Base-by-base conservation (phyloP, 2,797 vertebrate genomes). In the Allobates femoralis region DNA sequence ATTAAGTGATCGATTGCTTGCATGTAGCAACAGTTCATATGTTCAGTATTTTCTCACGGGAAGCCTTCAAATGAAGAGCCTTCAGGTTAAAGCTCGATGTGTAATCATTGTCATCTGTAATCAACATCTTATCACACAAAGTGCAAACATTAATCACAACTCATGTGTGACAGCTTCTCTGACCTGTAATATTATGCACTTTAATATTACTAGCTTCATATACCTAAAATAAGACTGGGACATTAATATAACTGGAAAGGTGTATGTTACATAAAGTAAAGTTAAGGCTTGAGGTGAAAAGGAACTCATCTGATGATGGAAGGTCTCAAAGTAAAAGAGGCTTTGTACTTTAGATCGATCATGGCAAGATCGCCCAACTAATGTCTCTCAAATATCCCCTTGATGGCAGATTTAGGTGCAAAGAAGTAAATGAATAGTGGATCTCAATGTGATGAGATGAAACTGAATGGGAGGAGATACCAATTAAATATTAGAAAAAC, bases 51-150 rank as follows among this genome's bases (percentile, higher is more conserved):
- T 85, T 85, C 84, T 37, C 84, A 60, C 26, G 76, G 84, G 64
- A 79, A 71, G 5, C n/a, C 76, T 85, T 71, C 41, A 71, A 60
- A 46, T 32, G 60, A 67, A 30, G 64, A 16, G 55, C 60, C 89
- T 90, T 90, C 87, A 90, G 86, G 89, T 90, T 91, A 58, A 26
- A 55, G 15, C 32, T 30, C 30, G 5, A 5, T 51, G 18, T 10
- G 14, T 81, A 69, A 51, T 55, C 79, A 32, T 11, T 66, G 8
- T 55, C 46, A 51, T 81, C 62, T 81, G 26, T 53, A 41, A n/a
- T 18, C 2, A 37, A 41, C 80, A 67, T 21, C 32, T 16, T 71
- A 82, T 37, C 30, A 81, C 64, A 82, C 19, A 32, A 32, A 73
- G 32, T 51, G 6, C 32, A n/a, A 21, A n/a, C 51, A 82, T 82